Conservation (phyloP, 2,797 vertebrate genomes). For the Uromys caudimaculatus region DNA sequence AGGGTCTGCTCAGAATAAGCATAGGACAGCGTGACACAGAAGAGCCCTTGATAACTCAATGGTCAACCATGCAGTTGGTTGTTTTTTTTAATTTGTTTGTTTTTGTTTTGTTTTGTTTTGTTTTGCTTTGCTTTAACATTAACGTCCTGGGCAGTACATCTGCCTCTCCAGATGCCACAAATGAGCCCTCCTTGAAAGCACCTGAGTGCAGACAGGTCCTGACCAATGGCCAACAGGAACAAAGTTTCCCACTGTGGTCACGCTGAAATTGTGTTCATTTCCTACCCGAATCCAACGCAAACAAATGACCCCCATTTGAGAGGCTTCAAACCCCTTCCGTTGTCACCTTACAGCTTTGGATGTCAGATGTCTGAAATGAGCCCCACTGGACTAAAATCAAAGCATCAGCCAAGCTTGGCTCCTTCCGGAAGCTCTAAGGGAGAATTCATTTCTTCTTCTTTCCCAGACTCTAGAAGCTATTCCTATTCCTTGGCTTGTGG, state of each 20-base stretch:
- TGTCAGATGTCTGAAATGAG: background rate
- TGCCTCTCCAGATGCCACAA: slow-evolving; percentile 19
- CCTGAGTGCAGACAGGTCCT: background rate
- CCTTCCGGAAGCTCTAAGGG: background rate
- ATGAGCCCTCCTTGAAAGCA: slow-evolving; percentile 12
- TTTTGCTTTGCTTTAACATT: slow-evolving; percentile 46
- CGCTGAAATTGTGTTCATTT: background rate
- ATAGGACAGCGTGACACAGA: background rate
- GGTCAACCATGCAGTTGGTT: background rate
- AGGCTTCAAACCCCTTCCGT: background rate
- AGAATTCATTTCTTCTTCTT: background rate
- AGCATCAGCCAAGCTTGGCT: background rate
- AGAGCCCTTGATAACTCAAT: background rate
- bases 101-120: slow-evolving; percentile 1
- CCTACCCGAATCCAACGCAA: background rate
- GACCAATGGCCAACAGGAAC: background rate
- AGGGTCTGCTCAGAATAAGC: slow-evolving; percentile 11
- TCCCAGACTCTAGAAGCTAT: background rate
- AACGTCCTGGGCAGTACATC: background rate
- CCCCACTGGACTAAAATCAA: slow-evolving; percentile 6
- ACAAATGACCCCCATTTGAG: background rate
- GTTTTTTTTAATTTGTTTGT: too few species aligned
- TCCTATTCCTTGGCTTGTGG: background rate
- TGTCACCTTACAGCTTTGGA: background rate
- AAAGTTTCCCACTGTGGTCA: background rate